Base-by-base conservation (phyloP, 2,113 vertebrate species). In the Polyodon spathula region DNA sequence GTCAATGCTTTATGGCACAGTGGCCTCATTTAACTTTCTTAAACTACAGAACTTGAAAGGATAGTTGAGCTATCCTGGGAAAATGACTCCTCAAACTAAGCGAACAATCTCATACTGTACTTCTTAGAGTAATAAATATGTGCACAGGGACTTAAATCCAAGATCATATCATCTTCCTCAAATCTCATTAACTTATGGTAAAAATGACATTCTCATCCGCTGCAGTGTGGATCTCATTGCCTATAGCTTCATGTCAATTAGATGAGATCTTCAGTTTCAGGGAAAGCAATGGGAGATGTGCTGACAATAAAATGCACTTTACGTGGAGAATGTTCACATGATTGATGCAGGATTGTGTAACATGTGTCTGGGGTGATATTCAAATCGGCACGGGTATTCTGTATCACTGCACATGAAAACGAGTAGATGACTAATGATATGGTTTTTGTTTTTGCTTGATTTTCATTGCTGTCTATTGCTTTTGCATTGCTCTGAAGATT, bases 181-280 rank as follows among this genome's bases (percentile, higher is more conserved):
- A 64, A 64, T 54, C 63, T 59, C 57, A 64, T 64, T 59, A 64
- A 64, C 48, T 64, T 64, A 59, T 54, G 51, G 56, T 64, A 64
- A 64, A 59, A 64, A 64, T 64, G 63, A 64, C 63, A 64, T 64
- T 64, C 63, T 56, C 8, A 27, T 51, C 41, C 40, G 56, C 50
- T n/a, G 11, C 17, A 38, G 27, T 40, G 42, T 64, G 50, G 40
- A 46, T 64, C 50, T 60, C 39, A 52, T 59, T 59, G 50, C 63
- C n/a, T 44, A 58, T 59, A 58, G 41, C 56, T 58, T 41, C 56
- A 40, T 46, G 56, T 59, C 57, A 54, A 59, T 64, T 64, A 54
- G 57, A 64, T 64, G 38, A 50, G 59, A 59, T 64, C 63, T 43
- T n/a, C n/a, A 51, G 58, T 40, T 64, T 58, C 27, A 54, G 57